These are phyloP conservation scores for Lapara coniferarum DNA, from an alignment of 2,888 invertebrate species.

Conservation along the genomic window DNA sequence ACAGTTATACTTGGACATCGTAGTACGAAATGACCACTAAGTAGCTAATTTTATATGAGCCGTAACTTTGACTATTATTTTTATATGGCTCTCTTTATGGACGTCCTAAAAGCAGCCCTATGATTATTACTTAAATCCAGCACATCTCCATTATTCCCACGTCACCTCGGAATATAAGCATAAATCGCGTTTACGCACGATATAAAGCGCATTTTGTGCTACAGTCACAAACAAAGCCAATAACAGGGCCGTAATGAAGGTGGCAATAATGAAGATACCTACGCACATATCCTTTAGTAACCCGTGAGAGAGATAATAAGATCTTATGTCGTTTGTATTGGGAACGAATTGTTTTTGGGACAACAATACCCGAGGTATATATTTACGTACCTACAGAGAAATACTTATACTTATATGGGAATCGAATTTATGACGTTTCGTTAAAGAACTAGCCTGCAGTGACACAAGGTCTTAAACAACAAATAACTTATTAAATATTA, in stretches of 20 bases:
- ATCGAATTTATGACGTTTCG: too few species aligned
- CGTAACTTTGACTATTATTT: conserved; percentile 20
- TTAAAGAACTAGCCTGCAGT: too few species aligned
- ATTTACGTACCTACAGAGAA: too few species aligned
- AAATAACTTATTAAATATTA: too few species aligned
- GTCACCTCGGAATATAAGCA: conserved; percentile 39
- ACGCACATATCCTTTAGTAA: too few species aligned
- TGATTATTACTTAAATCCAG: conserved; percentile 27
- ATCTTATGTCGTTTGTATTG: too few species aligned
- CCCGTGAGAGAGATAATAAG: too few species aligned
- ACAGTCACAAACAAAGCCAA: conserved; percentile 25
- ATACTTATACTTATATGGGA: too few species aligned
- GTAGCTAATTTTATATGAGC: conserved; percentile 18
- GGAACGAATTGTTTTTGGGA: too few species aligned
- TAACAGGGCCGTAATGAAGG: conserved; percentile 18
- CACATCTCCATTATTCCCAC: conserved; percentile 32
- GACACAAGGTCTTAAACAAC: too few species aligned
- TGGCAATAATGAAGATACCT: not conserved
- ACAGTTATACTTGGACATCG: not conserved
- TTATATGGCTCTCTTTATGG: conserved; percentile 17
- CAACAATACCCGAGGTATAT: too few species aligned
- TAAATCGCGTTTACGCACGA: conserved; percentile 42
- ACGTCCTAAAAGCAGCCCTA: conserved; percentile 7
- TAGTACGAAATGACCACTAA: conserved; percentile 6
- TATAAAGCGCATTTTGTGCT: conserved; percentile 35